These are phyloP conservation scores for Gallinago nigripennis DNA, from an alignment of 2,797 vertebrate species.

Conservation along the genomic window DNA sequence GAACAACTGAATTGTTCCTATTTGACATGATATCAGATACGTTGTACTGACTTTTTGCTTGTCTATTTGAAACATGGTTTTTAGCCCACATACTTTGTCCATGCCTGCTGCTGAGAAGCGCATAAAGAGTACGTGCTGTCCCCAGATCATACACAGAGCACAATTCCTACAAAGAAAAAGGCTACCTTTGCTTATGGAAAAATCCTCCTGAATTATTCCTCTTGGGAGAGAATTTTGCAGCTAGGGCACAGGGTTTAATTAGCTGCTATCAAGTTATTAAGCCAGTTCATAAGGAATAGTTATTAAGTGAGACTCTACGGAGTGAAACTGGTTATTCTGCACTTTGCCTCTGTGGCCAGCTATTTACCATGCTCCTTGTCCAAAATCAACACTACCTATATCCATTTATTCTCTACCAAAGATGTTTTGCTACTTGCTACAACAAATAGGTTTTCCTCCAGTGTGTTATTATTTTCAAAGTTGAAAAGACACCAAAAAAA, in stretches of 20 bases:
- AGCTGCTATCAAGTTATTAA: conserved; percentile 4
- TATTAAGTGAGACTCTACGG: conserved; percentile 7
- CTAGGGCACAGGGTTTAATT: neutral
- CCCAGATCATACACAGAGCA: neutral
- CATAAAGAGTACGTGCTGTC: neutral
- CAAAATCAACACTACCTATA: neutral
- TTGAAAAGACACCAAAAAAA: neutral
- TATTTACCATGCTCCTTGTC: neutral
- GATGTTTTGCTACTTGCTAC: neutral
- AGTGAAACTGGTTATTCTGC: neutral
- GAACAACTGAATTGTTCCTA: neutral
- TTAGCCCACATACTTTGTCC: neutral
- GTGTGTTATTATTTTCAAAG: neutral
- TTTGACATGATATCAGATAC: neutral
- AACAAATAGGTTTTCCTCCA: neutral
- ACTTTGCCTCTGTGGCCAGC: neutral
- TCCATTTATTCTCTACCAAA: neutral
- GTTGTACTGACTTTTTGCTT: neutral
- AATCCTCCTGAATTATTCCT: neutral
- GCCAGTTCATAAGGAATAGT: neutral
- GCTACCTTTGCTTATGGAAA: neutral
- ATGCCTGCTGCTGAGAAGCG: neutral
- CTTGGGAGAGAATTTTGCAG: neutral
- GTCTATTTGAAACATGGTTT: neutral
- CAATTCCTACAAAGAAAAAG: neutral